A percentile compares a stretch with the other conserved stretches of the same genome.
These are phyloP conservation scores for Pagrus major DNA, from an alignment of 2,113 vertebrate species.

Conservation along the genomic window DNA sequence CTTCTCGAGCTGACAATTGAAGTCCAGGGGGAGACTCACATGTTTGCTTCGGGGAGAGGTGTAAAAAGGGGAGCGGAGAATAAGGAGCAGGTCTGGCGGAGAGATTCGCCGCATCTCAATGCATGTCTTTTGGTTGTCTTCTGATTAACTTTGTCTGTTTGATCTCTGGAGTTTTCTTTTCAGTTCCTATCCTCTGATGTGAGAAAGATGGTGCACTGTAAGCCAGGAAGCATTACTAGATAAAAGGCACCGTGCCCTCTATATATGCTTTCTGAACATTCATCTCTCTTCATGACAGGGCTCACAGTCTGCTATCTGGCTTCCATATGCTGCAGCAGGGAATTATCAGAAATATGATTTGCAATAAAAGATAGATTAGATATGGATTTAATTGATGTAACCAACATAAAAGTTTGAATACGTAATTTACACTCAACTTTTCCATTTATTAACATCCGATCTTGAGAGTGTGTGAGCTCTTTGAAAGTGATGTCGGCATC, in stretches of 20 bases:
- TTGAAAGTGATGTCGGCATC: constrained; percentile 11
- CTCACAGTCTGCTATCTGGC: constrained; percentile 27
- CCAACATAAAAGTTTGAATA: constrained; percentile 13
- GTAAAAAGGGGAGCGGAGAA: constrained; percentile 54
- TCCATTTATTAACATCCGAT: neutral
- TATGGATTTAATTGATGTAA: constrained; percentile 20
- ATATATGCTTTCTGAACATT: constrained; percentile 75
- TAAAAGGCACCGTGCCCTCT: constrained; percentile 75
- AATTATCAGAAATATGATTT: constrained; percentile 37
- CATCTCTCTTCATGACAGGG: constrained; percentile 57
- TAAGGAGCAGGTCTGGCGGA: constrained; percentile 58
- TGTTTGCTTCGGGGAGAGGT: constrained; percentile 73
- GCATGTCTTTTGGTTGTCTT: constrained; percentile 72
- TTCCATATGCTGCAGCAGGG: constrained; percentile 16
- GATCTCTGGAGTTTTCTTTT: constrained; percentile 80
- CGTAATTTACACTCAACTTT: constrained; percentile 1
- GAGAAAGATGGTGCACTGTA: constrained; percentile 57
- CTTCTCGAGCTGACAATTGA: constrained; percentile 78
- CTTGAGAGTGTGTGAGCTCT: neutral
- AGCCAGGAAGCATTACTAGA: constrained; percentile 74
- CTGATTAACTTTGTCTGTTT: constrained; percentile 85
- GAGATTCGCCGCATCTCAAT: constrained; percentile 70
- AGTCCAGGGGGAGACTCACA: constrained; percentile 74
- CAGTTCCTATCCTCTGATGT: constrained; percentile 76
- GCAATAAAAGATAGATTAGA: neutral